Evolutionary conservation across 2,888 invertebrate species (phyloP).

Genomic region (Iphiclides podalirius): DNA sequence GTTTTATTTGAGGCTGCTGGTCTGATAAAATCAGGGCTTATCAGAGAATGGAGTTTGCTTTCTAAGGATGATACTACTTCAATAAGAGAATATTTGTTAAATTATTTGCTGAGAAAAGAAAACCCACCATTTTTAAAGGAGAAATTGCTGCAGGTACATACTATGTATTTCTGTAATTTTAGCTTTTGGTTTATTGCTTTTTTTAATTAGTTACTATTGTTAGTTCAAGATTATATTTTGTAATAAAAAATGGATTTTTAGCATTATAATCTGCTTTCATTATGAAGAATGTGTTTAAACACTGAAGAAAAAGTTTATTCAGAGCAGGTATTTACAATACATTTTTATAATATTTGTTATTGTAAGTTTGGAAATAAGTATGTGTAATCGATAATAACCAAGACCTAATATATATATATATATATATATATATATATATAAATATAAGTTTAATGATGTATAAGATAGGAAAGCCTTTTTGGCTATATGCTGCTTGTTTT

Average conservation of each 20-base stretch:
- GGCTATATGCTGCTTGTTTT: too few species aligned
- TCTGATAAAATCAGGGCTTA: constrained; percentile 88
- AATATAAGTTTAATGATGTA: too few species aligned
- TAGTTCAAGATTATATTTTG: neutral
- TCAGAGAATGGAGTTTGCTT: constrained; percentile 90
- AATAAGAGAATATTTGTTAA: constrained; percentile 87
- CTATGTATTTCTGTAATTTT: neutral
- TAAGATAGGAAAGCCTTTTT: too few species aligned
- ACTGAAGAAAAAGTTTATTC: neutral
- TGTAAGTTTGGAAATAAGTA: too few species aligned
- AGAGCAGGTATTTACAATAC: too few species aligned
- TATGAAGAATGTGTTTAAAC: neutral
- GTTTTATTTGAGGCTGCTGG: constrained; percentile 93
- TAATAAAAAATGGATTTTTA: neutral
- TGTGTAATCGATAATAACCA: too few species aligned
- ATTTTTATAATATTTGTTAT: too few species aligned
- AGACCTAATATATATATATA: too few species aligned
- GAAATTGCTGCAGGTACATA: constrained; percentile 83
- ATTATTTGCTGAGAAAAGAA: constrained; percentile 85
- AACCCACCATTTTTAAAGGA: constrained; percentile 89
- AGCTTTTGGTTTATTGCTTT: neutral
- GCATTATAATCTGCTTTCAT: too few species aligned
- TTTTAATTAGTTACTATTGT: neutral
- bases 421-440: too few species aligned
- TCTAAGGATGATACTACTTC: constrained; percentile 84